Evolutionary conservation across 2,888 invertebrate genomes (phyloP).

Genomic region (Oeneis ivallda): DNA sequence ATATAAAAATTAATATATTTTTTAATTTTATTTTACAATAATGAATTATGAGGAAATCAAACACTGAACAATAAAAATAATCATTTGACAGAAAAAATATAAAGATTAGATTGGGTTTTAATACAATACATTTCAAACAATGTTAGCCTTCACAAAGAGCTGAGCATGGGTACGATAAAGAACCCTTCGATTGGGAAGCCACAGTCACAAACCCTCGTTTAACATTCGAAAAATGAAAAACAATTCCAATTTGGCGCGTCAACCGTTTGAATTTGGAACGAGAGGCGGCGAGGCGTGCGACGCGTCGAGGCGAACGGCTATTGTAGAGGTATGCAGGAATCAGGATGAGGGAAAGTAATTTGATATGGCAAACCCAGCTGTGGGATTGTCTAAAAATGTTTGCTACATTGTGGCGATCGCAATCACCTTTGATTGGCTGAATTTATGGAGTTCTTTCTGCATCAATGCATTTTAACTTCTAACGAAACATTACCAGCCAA

Average conservation of each 20-base stretch:
- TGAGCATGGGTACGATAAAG: conserved; percentile 33
- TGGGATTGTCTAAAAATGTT: no score
- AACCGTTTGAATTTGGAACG: conserved; percentile 73
- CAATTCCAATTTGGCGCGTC: conserved; percentile 77
- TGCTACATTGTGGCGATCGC: no score
- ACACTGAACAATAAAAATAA: not conserved
- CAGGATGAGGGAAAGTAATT: conserved; percentile 18
- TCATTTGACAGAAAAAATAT: not conserved
- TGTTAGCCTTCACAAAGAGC: conserved; percentile 20
- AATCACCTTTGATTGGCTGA: no score
- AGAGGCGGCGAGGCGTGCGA: conserved; percentile 57
- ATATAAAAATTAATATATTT: no score
- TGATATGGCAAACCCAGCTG: conserved; percentile 5
- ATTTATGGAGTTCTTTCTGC: no score
- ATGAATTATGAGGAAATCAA: not conserved
- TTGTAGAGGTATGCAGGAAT: conserved; percentile 52
- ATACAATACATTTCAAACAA: conserved; percentile 8
- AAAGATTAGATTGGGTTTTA: not conserved
- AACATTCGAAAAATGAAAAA: conserved; percentile 74
- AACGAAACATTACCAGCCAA: no score
- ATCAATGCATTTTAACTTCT: no score
- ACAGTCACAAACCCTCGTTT: conserved; percentile 63
- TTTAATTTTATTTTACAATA: not conserved
- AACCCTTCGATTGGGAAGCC: conserved; percentile 54
- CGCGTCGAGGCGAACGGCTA: conserved; percentile 51